Percentiles rank a stretch among this genome's conserved stretches.
Conservation (phyloP, 1,140 invertebrate genomes). For the Brachionus asplanchnoidis region DNA sequence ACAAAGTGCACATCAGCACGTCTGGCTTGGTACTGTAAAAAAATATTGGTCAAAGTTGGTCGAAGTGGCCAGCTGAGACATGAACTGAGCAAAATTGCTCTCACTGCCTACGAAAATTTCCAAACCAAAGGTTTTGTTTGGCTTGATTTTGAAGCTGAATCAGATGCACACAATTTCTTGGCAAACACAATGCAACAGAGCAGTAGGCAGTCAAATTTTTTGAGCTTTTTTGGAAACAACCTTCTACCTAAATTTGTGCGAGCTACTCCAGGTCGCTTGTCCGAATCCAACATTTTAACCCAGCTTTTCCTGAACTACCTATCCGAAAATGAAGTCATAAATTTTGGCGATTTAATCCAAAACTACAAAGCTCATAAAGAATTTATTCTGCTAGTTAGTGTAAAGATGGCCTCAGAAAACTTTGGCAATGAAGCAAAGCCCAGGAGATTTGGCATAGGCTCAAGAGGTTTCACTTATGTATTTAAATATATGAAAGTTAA, state of each 20-base stretch:
- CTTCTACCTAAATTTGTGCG: constrained; percentile 6
- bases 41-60: neutral
- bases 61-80: neutral
- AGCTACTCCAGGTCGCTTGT: neutral
- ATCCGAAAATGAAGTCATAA: neutral
- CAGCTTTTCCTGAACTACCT: constrained; percentile 10
- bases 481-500: constrained; percentile 21
- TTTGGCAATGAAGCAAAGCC: neutral
- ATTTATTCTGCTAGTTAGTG: neutral
- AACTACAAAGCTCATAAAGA: neutral
- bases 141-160: constrained; percentile 25
- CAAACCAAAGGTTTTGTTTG: constrained; percentile 22
- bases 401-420: neutral
- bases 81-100: constrained; percentile 24
- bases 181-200: neutral
- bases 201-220: neutral
- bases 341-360: neutral
- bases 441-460: neutral
- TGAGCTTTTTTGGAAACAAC: constrained; percentile 28
- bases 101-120: neutral
- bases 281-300: neutral
- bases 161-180: neutral
- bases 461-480: neutral
- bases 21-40: neutral
- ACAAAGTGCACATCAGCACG: neutral